Conservation (phyloP, 2,888 invertebrate species). For the Drosophila ustulata region DNA sequence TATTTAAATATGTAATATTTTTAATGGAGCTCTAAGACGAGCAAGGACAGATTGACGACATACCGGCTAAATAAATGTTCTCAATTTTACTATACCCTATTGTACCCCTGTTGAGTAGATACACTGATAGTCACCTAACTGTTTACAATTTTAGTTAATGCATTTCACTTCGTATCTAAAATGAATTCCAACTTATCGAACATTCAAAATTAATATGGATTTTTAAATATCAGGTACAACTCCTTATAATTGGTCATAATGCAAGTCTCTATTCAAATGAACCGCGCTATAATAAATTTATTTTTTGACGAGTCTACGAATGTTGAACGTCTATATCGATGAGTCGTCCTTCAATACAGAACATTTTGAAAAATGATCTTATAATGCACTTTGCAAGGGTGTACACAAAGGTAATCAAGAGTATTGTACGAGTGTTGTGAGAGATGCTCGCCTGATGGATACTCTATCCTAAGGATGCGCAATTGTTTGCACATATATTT, state of each 20-base stretch:
- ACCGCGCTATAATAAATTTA: neutral
- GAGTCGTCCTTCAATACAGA: constrained; percentile 10
- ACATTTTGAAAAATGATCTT: constrained; percentile 17
- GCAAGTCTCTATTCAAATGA: neutral
- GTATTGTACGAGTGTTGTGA: neutral
- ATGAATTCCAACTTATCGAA: neutral
- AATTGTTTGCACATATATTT: neutral
- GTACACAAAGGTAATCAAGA: neutral
- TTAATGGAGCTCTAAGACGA: neutral
- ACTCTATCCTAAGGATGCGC: neutral
- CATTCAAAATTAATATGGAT: neutral
- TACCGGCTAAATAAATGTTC: neutral
- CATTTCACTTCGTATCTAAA: neutral
- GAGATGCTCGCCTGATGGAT: neutral
- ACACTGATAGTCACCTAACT: neutral
- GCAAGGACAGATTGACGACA: neutral
- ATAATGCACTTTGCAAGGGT: constrained; percentile 15
- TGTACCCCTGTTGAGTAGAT: neutral
- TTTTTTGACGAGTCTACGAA: neutral
- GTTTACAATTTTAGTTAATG: too few relatives aligned
- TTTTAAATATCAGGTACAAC: neutral
- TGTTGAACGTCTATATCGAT: neutral
- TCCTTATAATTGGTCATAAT: neutral
- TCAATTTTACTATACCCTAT: neutral
- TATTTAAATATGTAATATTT: neutral